These are phyloP conservation scores for Campylomormyrus tamandua DNA, from an alignment of 2,113 vertebrate species.

Conservation along the genomic window DNA sequence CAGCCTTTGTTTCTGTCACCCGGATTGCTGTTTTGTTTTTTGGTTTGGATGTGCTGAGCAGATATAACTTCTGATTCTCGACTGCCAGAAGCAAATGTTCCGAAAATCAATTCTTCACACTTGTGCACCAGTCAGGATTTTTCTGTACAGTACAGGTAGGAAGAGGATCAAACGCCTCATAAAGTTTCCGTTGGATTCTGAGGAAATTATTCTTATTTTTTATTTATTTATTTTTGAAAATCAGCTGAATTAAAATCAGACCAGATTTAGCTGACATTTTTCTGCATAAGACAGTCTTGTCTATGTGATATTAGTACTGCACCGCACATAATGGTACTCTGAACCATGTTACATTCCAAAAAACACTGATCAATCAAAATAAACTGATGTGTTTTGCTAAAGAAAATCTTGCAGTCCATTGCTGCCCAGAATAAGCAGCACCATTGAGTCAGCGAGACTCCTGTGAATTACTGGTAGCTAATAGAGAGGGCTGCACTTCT, in stretches of 20 bases:
- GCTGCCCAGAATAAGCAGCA: background rate
- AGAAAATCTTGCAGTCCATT: background rate
- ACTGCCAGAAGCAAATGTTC: background rate
- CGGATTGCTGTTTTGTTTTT: background rate
- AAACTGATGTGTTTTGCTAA: background rate
- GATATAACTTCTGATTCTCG: background rate
- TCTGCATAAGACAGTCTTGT: background rate
- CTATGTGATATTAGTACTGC: background rate
- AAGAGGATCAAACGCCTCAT: background rate
- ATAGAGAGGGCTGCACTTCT: background rate
- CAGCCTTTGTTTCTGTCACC: background rate
- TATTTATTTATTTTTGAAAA: background rate
- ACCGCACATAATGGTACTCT: background rate
- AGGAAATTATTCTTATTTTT: background rate
- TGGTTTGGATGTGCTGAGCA: background rate
- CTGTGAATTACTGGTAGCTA: background rate
- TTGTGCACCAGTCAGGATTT: background rate
- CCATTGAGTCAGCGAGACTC: background rate
- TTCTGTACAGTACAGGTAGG: background rate
- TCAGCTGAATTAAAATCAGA: background rate
- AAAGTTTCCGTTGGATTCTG: background rate
- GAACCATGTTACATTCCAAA: background rate
- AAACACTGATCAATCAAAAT: background rate
- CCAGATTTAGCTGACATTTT: background rate
- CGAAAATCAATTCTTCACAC: background rate